phyloP scores from a whole-genome alignment of 2,888 invertebrate genomes.

The Cremastobaeus sp. region DNA sequence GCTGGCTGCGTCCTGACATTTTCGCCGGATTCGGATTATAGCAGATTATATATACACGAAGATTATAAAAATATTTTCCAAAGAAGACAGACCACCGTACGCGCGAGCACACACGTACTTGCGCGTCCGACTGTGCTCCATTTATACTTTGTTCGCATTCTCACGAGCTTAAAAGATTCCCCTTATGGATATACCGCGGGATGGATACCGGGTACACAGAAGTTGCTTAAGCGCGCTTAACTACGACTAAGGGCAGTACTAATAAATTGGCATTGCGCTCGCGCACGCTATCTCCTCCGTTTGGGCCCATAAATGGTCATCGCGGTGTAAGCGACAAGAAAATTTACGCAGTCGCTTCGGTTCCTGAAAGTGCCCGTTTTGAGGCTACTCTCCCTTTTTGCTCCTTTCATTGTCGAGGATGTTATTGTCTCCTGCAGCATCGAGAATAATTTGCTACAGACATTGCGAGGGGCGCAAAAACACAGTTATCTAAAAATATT shows the following conservation, averaged over 20 bases:
- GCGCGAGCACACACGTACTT: slow-evolving; percentile 53
- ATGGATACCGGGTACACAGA: slow-evolving; percentile 61
- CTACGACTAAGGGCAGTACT: slow-evolving; percentile 73
- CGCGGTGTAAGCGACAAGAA: slow-evolving; percentile 66
- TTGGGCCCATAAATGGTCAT: slow-evolving; percentile 70
- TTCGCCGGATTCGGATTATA: no score
- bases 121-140: slow-evolving; percentile 65
- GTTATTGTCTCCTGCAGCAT: slow-evolving; percentile 57
- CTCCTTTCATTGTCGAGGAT: slow-evolving; percentile 38
- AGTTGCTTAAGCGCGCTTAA: slow-evolving; percentile 67
- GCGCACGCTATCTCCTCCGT: slow-evolving; percentile 66
- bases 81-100: slow-evolving; percentile 55
- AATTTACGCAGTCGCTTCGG: slow-evolving; percentile 68
- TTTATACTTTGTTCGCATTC: slow-evolving; percentile 71
- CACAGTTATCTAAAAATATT: slow-evolving; percentile 33
- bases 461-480: slow-evolving; percentile 26
- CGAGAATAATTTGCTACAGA: slow-evolving; percentile 56
- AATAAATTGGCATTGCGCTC: slow-evolving; percentile 74
- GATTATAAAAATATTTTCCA: slow-evolving; percentile 52
- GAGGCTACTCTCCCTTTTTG: slow-evolving; percentile 52
- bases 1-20: no score
- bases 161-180: slow-evolving; percentile 69
- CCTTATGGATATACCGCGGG: slow-evolving; percentile 67
- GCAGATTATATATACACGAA: slow-evolving; percentile 15
- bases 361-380: slow-evolving; percentile 65